Evolutionary conservation across 2,797 vertebrate species (phyloP).

Genomic region (Anniella stebbinsi): DNA sequence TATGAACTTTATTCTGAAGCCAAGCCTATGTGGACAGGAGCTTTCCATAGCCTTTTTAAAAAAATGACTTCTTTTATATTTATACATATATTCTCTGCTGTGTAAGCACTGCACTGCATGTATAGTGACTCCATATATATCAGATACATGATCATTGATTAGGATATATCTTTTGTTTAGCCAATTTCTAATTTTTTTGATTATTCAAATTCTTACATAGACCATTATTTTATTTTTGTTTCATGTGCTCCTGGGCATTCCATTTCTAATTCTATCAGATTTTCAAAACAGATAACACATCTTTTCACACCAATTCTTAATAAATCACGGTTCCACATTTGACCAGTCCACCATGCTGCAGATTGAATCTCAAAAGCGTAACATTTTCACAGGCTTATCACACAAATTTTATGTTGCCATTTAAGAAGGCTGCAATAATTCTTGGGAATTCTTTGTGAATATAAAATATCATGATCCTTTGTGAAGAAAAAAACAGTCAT

Average conservation of each 20-base stretch:
- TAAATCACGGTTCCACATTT: background rate
- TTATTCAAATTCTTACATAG: background rate
- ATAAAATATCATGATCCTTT: background rate
- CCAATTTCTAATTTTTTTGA: background rate
- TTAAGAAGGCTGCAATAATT: slow-evolving; percentile 13
- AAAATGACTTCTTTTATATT: background rate
- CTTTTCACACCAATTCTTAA: slow-evolving; percentile 15
- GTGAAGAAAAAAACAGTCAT: background rate
- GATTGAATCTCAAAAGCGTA: background rate
- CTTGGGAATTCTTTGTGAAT: background rate
- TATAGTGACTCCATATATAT: too few relatives aligned
- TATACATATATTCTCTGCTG: background rate
- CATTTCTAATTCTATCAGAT: slow-evolving; percentile 36
- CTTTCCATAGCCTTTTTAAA: background rate
- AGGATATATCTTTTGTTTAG: background rate
- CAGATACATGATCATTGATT: background rate
- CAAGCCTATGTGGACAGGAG: background rate
- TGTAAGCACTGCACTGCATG: background rate
- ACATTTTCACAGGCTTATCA: background rate
- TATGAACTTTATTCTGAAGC: background rate
- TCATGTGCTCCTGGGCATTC: slow-evolving; percentile 9
- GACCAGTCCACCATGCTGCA: slow-evolving; percentile 3
- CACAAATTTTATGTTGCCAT: background rate
- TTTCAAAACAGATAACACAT: slow-evolving; percentile 25
- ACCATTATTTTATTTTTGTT: background rate